phyloP scores from a whole-genome alignment of 2,797 vertebrate genomes.

The Sebastes diploproa region DNA sequence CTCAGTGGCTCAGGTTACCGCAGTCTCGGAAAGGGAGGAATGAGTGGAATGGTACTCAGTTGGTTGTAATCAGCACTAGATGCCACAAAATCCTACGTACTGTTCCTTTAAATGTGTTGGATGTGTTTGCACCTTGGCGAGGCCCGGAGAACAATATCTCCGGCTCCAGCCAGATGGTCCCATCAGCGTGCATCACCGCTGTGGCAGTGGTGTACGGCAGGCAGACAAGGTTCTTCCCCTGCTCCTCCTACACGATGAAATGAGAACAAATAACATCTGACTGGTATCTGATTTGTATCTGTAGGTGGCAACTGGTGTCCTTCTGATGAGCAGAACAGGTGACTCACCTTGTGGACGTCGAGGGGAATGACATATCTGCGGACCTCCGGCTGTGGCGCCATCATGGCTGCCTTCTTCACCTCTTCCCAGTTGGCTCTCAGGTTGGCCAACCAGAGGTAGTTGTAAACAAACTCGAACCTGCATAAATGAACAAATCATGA shows the following conservation, averaged over 20 bases:
- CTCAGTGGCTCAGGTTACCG: too few relatives aligned
- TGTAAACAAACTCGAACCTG: constrained; percentile 98
- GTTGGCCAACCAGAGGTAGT: constrained; percentile 97
- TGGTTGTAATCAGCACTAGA: too few relatives aligned
- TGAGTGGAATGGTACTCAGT: too few relatives aligned
- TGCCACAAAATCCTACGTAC: too few relatives aligned
- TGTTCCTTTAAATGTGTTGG: not conserved
- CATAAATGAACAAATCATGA: not conserved
- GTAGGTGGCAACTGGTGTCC: not conserved
- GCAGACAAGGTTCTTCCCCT: constrained; percentile 93
- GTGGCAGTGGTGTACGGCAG: constrained; percentile 94
- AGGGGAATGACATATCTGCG: constrained; percentile 94
- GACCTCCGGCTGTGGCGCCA: constrained; percentile 95
- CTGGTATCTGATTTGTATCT: not conserved
- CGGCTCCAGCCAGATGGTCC: constrained; percentile 95
- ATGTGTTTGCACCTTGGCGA: constrained; percentile 85
- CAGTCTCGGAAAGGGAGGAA: too few relatives aligned
- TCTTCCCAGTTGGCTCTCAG: constrained; percentile 95
- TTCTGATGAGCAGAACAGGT: not conserved
- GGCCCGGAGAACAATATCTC: constrained; percentile 96
- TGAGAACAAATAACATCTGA: not conserved
- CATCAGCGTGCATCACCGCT: constrained; percentile 88
- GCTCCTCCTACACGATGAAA: constrained; percentile 81
- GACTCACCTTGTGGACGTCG: constrained; percentile 87
- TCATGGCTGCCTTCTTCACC: constrained; percentile 93